Percentiles rank a stretch among this genome's conserved stretches.
These are phyloP conservation scores for Mormyrops attenuatus DNA, from an alignment of 2,797 vertebrate genomes.

Conservation along the genomic window DNA sequence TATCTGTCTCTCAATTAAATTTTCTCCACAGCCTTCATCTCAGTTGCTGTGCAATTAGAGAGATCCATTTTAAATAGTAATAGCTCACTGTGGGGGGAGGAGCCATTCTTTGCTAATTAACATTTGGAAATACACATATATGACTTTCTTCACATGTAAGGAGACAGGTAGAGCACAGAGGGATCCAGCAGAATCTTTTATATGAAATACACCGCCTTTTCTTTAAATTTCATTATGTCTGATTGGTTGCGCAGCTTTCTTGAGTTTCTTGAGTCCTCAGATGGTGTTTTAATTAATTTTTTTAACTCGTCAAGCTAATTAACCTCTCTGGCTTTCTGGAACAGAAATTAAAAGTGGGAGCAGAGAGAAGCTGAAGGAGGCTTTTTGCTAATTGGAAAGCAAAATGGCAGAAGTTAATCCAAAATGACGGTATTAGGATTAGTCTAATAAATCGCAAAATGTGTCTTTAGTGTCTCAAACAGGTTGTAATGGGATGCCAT, in stretches of 20 bases:
- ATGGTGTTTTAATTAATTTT: not conserved
- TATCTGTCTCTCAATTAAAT: conserved; percentile 33
- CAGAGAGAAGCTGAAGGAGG: conserved; percentile 33
- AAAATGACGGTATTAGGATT: conserved; percentile 34
- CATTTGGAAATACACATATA: conserved; percentile 33
- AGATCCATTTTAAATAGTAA: conserved; percentile 43
- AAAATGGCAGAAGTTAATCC: conserved; percentile 38
- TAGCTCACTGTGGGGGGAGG: conserved; percentile 27
- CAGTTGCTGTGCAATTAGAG: conserved; percentile 43
- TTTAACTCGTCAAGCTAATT: conserved; percentile 41
- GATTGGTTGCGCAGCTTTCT: conserved; percentile 26
- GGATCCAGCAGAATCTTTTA: conserved; percentile 5
- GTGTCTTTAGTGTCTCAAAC: conserved; percentile 32
- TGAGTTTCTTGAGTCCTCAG: conserved; percentile 30
- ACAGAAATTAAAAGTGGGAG: conserved; percentile 39
- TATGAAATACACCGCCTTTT: conserved; percentile 24
- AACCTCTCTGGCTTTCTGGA: conserved; percentile 38
- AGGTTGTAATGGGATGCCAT: not conserved
- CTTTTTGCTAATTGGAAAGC: conserved; percentile 40
- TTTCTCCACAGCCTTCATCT: conserved; percentile 31
- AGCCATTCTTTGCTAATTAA: conserved; percentile 39
- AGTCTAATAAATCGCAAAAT: conserved; percentile 38
- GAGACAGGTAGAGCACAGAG: conserved; percentile 30
- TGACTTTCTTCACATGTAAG: conserved; percentile 28
- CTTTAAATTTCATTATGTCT: conserved; percentile 23